Evolutionary conservation across 2,113 vertebrate species (phyloP).

Genomic region (Vidua chalybeata): DNA sequence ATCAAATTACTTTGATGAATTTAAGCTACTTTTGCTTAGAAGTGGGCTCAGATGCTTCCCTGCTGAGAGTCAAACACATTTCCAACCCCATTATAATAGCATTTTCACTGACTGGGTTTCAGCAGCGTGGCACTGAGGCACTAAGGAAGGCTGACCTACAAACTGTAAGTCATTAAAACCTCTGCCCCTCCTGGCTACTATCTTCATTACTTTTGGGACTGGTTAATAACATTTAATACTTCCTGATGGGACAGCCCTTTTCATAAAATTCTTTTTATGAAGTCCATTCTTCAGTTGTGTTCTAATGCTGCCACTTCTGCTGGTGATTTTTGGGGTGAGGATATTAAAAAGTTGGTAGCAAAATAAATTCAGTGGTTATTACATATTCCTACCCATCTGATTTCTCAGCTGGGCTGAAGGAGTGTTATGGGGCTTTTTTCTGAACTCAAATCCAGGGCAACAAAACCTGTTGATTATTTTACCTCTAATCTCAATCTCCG

Average conservation of each 20-base stretch:
- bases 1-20: slow-evolving; percentile 23
- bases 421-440: neutral
- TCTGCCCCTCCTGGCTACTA: slow-evolving; percentile 14
- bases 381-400: neutral
- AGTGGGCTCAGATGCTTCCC: neutral
- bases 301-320: neutral
- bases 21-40: slow-evolving; percentile 11
- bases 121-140: slow-evolving; percentile 1
- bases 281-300: slow-evolving; percentile 36
- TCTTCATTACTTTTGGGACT: slow-evolving; percentile 10
- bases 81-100: neutral
- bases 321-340: slow-evolving; percentile 25
- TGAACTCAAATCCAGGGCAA: neutral
- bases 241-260: slow-evolving; percentile 13
- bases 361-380: neutral
- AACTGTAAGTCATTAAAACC: slow-evolving; percentile 39
- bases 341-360: slow-evolving; percentile 35
- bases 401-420: neutral
- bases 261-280: slow-evolving; percentile 45
- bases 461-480: neutral
- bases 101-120: neutral
- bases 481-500: neutral
- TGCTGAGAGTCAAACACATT: slow-evolving; percentile 5
- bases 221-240: slow-evolving; percentile 27
- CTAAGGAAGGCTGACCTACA: slow-evolving; percentile 42